These are phyloP conservation scores for Dichetophora obliterata DNA, from an alignment of 2,888 invertebrate genomes.

Conservation along the genomic window DNA sequence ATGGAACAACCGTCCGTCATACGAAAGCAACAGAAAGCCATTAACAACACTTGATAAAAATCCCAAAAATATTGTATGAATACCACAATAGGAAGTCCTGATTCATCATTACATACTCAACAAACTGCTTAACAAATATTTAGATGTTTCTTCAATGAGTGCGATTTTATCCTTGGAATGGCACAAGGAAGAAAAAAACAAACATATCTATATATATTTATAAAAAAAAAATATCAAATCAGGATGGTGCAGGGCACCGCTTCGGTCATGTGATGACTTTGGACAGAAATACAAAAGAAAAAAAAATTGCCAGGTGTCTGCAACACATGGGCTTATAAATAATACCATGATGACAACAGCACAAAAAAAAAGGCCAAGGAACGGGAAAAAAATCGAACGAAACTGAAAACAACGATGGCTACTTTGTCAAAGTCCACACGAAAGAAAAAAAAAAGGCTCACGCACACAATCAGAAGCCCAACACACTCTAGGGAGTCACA, in stretches of 20 bases:
- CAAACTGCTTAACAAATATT: slow-evolving; percentile 33
- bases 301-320: slow-evolving; percentile 8
- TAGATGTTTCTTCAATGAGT: no score
- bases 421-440: background rate
- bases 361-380: background rate
- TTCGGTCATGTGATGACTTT: no score
- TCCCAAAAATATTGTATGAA: background rate
- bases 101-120: background rate
- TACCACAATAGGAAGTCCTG: background rate
- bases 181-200: no score
- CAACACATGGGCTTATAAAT: slow-evolving; percentile 25
- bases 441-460: background rate
- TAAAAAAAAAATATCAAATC: no score
- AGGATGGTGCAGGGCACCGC: no score
- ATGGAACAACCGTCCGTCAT: no score
- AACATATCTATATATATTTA: no score
- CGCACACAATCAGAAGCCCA: background rate
- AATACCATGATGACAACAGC: slow-evolving; percentile 6
- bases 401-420: background rate
- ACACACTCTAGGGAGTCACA: no score
- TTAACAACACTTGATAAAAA: slow-evolving; percentile 1
- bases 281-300: no score
- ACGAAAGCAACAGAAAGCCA: no score
- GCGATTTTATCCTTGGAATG: no score
- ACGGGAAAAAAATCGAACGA: background rate